Evolutionary conservation across 1,140 invertebrate genomes (phyloP).

Genomic region (Monochamus saltuarius): DNA sequence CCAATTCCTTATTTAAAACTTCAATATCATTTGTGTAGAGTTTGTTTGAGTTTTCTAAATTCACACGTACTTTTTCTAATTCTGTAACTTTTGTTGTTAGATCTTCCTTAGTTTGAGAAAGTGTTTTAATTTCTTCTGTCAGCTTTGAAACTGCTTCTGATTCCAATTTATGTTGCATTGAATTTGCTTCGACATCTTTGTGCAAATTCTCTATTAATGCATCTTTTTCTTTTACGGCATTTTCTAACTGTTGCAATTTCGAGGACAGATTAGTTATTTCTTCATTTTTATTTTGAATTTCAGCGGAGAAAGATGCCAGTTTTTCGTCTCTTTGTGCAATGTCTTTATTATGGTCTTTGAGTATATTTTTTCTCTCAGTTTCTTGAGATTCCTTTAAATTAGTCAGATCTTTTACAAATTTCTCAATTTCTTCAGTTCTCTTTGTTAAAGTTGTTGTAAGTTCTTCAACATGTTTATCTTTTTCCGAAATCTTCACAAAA

Average conservation of each 20-base stretch:
- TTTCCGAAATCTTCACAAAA: slow-evolving; percentile 1
- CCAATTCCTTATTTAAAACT: slow-evolving; percentile 10
- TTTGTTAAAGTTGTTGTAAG: slow-evolving; percentile 13
- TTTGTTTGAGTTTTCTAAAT: background rate
- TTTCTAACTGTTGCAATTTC: background rate
- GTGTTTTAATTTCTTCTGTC: slow-evolving; percentile 6
- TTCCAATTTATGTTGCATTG: background rate
- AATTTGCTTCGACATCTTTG: background rate
- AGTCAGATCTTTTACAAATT: slow-evolving; percentile 4
- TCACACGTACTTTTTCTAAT: background rate
- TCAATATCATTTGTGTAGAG: slow-evolving; percentile 17
- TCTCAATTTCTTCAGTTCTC: slow-evolving; percentile 16
- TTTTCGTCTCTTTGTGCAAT: slow-evolving; percentile 50
- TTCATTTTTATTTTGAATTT: slow-evolving; percentile 48
- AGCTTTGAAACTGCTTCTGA: slow-evolving; percentile 10
- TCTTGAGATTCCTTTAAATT: slow-evolving; percentile 15
- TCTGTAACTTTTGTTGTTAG: slow-evolving; percentile 18
- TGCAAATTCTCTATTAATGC: background rate
- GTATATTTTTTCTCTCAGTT: slow-evolving; percentile 10
- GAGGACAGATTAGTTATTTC: background rate
- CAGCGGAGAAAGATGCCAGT: slow-evolving; percentile 53
- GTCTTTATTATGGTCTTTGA: slow-evolving; percentile 20
- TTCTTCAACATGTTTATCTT: slow-evolving; percentile 15
- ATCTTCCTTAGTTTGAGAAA: slow-evolving; percentile 4
- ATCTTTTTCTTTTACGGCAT: background rate